phyloP scores from a whole-genome alignment of 2,113 vertebrate genomes.

The Hippolais icterina region DNA sequence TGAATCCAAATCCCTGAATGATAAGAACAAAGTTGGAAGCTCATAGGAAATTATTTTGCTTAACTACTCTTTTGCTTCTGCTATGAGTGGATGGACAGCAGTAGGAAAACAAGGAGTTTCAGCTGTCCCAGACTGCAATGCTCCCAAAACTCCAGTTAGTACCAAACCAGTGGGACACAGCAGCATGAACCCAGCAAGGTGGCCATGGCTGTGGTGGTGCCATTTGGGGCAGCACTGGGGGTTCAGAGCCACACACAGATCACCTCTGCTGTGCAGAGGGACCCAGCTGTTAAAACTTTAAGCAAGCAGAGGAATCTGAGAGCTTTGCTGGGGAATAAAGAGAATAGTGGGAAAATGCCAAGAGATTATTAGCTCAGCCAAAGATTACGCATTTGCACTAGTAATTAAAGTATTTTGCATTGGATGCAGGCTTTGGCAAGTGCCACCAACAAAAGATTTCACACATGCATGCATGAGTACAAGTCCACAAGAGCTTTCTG shows the following conservation, averaged over 20 bases:
- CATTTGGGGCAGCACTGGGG: accelerated
- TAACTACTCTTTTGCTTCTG: neutral
- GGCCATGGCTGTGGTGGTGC: no score
- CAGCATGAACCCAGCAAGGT: neutral
- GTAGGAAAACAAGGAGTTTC: neutral
- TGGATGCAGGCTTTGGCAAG: constrained; percentile 73
- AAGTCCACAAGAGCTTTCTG: constrained; percentile 31
- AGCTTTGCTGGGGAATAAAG: constrained; percentile 41
- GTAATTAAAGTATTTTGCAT: constrained; percentile 78
- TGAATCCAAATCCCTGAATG: neutral
- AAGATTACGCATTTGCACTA: constrained; percentile 70
- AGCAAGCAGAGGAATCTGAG: constrained; percentile 43
- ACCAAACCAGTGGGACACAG: neutral
- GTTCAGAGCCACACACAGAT: neutral
- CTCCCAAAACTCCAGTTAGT: neutral
- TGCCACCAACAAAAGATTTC: constrained; percentile 76
- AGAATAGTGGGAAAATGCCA: constrained; percentile 58
- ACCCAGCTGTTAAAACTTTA: constrained; percentile 27
- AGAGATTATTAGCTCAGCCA: constrained; percentile 72
- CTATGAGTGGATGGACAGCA: neutral
- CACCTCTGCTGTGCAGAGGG: neutral
- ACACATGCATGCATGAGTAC: constrained; percentile 23
- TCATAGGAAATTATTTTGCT: neutral
- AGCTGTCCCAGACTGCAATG: neutral
- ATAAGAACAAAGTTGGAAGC: neutral